These are phyloP conservation scores for Drosophila setifemur DNA, from an alignment of 1,140 invertebrate genomes.

Conservation along the genomic window DNA sequence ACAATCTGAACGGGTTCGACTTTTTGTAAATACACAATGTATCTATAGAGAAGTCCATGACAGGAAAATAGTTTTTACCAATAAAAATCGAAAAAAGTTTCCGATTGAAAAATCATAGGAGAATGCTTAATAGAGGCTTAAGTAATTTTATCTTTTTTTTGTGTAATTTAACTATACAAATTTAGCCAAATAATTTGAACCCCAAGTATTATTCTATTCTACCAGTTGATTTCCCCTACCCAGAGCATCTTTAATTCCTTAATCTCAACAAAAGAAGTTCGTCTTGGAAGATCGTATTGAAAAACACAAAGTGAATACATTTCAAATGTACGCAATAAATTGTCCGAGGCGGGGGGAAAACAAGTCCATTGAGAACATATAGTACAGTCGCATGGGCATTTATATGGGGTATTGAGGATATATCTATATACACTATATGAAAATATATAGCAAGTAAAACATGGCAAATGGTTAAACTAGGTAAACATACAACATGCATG, in stretches of 20 bases:
- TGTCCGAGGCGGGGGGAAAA: conserved; percentile 45
- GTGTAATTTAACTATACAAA: not conserved
- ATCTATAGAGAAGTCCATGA: not conserved
- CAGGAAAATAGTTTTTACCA: conserved; percentile 22
- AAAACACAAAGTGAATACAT: conserved; percentile 64
- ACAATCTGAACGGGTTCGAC: not conserved
- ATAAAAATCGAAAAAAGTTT: not conserved
- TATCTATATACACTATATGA: conserved; percentile 34
- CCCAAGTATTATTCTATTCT: conserved; percentile 27
- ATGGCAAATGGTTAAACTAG: conserved; percentile 61
- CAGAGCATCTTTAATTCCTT: conserved; percentile 4
- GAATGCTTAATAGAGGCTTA: conserved; percentile 26
- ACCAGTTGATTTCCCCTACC: conserved; percentile 1
- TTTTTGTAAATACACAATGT: conserved; percentile 35
- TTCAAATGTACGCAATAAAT: conserved; percentile 67
- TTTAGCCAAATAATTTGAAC: not conserved
- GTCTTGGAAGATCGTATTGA: conserved; percentile 51
- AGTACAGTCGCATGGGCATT: conserved; percentile 61
- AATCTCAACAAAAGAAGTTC: conserved; percentile 33
- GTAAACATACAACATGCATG: conserved; percentile 53
- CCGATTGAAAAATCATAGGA: conserved; percentile 9
- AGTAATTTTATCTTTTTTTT: conserved; percentile 13
- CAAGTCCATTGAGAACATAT: conserved; percentile 58
- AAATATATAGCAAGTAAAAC: conserved; percentile 46
- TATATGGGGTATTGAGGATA: conserved; percentile 57